A percentile compares a stretch with the other conserved stretches of the same genome.
phyloP scores from a whole-genome alignment of 2,888 invertebrate species.

The Melanostoma mellinum region DNA sequence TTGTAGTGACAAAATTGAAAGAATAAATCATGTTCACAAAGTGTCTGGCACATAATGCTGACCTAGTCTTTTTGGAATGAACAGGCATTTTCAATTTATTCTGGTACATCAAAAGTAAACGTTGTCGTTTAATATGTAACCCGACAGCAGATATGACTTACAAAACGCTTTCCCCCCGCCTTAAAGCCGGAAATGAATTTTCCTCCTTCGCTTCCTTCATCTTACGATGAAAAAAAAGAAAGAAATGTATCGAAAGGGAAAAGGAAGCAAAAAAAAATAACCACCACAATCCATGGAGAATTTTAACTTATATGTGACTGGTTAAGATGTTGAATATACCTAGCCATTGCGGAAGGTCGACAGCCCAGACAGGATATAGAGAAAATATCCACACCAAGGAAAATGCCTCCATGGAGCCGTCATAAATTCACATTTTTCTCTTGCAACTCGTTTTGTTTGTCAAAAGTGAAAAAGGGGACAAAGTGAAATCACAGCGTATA shows the following conservation, averaged over 20 bases:
- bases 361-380: constrained; percentile 71
- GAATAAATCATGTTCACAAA: constrained; percentile 20
- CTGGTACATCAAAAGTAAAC: constrained; percentile 28
- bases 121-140: constrained; percentile 25
- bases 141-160: constrained; percentile 21
- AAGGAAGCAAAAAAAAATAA: constrained; percentile 15
- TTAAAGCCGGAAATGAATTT: constrained; percentile 54
- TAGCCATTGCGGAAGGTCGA: constrained; percentile 49
- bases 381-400: constrained; percentile 60
- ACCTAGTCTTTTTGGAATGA: constrained; percentile 42
- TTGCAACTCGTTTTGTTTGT: constrained; percentile 52
- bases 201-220: constrained; percentile 36
- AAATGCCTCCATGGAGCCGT: constrained; percentile 68
- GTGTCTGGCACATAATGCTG: constrained; percentile 32
- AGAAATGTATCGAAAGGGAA: constrained; percentile 22
- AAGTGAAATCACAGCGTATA: constrained; percentile 47
- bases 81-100: constrained; percentile 56
- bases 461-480: constrained; percentile 35
- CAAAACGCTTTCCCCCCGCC: constrained; percentile 18
- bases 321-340: constrained; percentile 6
- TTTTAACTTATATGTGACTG: constrained; percentile 70
- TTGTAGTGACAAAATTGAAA: constrained; percentile 10
- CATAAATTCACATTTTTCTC: constrained; percentile 69
- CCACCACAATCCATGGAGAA: constrained; percentile 34
- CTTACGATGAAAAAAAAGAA: constrained; percentile 4